Base-by-base conservation (phyloP, 2,797 vertebrate species). In the Galagoides demidoff region DNA sequence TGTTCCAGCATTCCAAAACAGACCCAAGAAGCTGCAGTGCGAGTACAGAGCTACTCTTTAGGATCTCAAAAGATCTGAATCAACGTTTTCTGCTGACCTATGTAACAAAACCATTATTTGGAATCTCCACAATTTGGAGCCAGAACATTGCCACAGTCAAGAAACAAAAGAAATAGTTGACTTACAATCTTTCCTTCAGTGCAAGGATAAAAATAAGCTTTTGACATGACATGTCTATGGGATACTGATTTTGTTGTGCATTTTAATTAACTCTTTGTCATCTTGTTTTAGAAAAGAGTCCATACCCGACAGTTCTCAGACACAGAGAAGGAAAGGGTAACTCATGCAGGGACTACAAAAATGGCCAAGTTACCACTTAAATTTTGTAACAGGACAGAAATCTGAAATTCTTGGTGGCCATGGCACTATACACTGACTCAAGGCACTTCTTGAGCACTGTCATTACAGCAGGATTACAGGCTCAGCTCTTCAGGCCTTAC, bases 381-480 rank as follows among this genome's bases (percentile, higher is more conserved):
- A 22, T 37, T 77, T 71, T 71, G n/a, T 14, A 55, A 3, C 20
- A 55, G 89, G 52, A 95, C 29, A n/a, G 68, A 76, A 91, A 74
- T 79, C 27, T 85, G n/a, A 70, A 88, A 64, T 43, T 68, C 45
- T 37, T 78, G n/a, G 68, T 16, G 74, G 89, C 71, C n/a, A 34
- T 5, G 89, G 86, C 92, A 89, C 73, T 83, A 23, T 12, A 70
- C 22, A 52, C 63, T 0, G 77, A 94, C 94, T 96, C 89, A 73
- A 97, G 97, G 95, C 96, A 96, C 97, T 96, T 97, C 94, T 70
- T 95, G 94, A 95, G 91, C 74, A 85, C 63, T 52, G 7, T 39
- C 19, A 34, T 55, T 37, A 81, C 78, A 86, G 95, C 73, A 93
- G 89, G 90, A 49, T 63, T 43, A 68, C 49, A 97, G 92, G 88